phyloP scores from a whole-genome alignment of 2,113 vertebrate species.

The Xenotilapia caudafasciata region DNA sequence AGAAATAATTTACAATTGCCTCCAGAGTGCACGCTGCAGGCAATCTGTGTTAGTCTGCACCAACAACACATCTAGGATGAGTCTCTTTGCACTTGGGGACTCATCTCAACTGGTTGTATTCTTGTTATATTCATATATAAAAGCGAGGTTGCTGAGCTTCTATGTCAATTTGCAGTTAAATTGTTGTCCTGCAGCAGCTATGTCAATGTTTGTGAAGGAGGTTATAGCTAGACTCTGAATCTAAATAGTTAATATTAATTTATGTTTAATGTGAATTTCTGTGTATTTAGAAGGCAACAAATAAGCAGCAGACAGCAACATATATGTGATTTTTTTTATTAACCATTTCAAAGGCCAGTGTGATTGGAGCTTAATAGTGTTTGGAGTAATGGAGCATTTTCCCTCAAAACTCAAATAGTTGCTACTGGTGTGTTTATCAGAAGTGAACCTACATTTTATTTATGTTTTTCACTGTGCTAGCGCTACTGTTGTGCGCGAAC shows the following conservation, averaged over 20 bases:
- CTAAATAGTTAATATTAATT: not conserved
- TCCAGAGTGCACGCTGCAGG: not conserved
- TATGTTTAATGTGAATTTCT: not conserved
- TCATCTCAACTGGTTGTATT: not conserved
- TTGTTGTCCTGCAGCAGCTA: not conserved
- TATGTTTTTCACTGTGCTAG: not conserved
- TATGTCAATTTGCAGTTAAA: not conserved
- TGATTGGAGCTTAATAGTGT: not conserved
- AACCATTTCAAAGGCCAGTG: not conserved
- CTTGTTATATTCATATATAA: not conserved
- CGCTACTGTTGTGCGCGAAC: fast-evolving
- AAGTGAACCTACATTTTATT: not conserved
- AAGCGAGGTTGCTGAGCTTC: not conserved
- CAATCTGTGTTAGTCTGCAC: not conserved
- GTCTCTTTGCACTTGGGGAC: fast-evolving
- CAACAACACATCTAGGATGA: not conserved
- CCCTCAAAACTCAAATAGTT: not conserved
- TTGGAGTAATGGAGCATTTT: not conserved
- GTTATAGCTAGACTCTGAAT: not conserved
- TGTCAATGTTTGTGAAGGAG: not conserved
- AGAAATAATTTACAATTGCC: not conserved
- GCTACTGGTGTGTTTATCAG: fast-evolving
- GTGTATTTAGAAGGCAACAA: not conserved
- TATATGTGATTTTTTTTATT: fast-evolving
- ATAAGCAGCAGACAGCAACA: not conserved